Evolutionary conservation across 2,113 vertebrate species (phyloP).

Genomic region (Odocoileus virginianus): DNA sequence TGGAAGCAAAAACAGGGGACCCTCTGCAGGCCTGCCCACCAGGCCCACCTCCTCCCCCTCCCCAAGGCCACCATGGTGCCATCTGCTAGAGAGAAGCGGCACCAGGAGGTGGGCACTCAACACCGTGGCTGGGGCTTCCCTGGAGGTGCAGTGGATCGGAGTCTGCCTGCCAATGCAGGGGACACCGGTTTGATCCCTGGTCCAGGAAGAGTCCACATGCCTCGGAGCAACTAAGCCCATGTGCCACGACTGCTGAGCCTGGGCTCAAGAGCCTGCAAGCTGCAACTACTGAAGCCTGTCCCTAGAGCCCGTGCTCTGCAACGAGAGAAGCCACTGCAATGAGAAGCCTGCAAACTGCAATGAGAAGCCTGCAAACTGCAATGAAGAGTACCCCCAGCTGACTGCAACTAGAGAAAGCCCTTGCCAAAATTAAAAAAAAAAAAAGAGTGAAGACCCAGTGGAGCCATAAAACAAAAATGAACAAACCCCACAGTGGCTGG

Average conservation of each 20-base stretch:
- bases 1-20: slow-evolving; percentile 53
- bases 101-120: too few relatives aligned
- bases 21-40: not conserved
- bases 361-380: not conserved
- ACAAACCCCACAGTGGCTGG: too few relatives aligned
- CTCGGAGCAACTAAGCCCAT: not conserved
- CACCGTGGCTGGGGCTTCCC: not conserved
- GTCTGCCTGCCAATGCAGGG: not conserved
- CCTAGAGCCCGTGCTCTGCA: not conserved
- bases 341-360: too few relatives aligned
- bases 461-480: not conserved
- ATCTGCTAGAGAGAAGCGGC: too few relatives aligned
- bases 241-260: not conserved
- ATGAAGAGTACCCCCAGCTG: not conserved
- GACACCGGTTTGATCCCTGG: not conserved
- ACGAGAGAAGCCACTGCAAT: not conserved
- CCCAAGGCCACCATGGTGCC: not conserved
- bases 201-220: not conserved
- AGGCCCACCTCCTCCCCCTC: not conserved
- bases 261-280: not conserved
- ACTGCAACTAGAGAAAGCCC: not conserved
- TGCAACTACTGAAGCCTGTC: not conserved
- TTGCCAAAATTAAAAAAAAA: not conserved
- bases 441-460: not conserved
- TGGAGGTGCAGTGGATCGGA: not conserved